Conservation (phyloP, 2,797 vertebrate genomes). For the Glossophaga mutica region DNA sequence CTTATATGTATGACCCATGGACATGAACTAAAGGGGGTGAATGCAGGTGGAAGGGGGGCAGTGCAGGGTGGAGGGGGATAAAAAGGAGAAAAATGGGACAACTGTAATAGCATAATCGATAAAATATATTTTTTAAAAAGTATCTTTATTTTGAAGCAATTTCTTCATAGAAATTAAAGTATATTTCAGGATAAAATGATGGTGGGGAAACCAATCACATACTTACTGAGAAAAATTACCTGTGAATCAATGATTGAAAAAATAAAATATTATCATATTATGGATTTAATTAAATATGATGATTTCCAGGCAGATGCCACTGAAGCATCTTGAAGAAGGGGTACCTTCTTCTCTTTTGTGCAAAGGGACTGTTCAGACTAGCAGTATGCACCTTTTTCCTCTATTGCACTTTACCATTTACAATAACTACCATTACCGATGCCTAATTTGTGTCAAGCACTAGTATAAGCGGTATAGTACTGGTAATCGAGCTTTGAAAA, state of each 20-base stretch:
- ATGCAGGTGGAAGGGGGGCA: no score
- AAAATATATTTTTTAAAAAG: not conserved
- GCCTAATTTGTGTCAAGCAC: not conserved
- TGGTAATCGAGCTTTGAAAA: not conserved
- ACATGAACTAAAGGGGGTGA: no score
- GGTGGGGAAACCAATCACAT: not conserved
- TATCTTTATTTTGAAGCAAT: not conserved
- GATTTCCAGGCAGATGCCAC: not conserved
- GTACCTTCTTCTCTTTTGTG: not conserved
- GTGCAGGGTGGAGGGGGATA: no score
- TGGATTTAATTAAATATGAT: not conserved
- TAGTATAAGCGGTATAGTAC: not conserved
- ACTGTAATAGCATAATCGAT: no score
- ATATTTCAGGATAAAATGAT: constrained; percentile 29
- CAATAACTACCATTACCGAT: not conserved
- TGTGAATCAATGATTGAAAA: not conserved
- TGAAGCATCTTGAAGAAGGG: not conserved
- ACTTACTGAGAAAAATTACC: not conserved
- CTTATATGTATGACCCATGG: no score
- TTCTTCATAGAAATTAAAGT: not conserved
- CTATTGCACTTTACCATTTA: not conserved
- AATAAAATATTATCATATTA: not conserved
- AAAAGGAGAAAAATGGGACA: no score
- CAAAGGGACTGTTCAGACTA: not conserved
- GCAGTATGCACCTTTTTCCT: not conserved